phyloP scores from a whole-genome alignment of 2,888 invertebrate species.

The Agrochola circellaris region DNA sequence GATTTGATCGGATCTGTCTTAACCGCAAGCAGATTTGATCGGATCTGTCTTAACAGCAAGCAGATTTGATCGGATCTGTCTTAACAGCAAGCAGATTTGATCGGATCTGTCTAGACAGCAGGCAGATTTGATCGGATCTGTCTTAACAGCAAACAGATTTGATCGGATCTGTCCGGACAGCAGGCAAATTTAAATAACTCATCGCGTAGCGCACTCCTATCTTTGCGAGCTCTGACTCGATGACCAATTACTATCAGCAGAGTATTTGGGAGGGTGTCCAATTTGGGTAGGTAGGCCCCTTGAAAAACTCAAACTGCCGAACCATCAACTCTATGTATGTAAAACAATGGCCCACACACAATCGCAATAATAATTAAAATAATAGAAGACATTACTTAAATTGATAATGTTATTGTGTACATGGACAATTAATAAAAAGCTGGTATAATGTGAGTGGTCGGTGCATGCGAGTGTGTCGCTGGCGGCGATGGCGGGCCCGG shows the following conservation, averaged over 20 bases:
- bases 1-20: too few relatives aligned
- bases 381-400: slow-evolving; percentile 22
- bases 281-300: not conserved
- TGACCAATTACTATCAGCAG: not conserved
- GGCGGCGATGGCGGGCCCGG: slow-evolving; percentile 52
- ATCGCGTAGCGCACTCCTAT: not conserved
- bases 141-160: not conserved
- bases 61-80: too few relatives aligned
- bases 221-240: not conserved
- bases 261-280: not conserved
- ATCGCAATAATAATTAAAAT: slow-evolving; percentile 29
- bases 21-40: not conserved
- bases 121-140: too few relatives aligned
- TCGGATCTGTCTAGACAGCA: not conserved
- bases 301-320: not conserved
- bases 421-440: slow-evolving; percentile 17
- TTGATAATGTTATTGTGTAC: slow-evolving; percentile 15
- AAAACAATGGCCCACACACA: slow-evolving; percentile 47
- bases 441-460: slow-evolving; percentile 34
- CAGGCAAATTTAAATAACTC: not conserved
- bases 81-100: not conserved
- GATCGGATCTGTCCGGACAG: not conserved
- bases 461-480: slow-evolving; percentile 58
- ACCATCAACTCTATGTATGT: slow-evolving; percentile 22
- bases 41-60: not conserved